These are phyloP conservation scores for Hydrocynus forskahlii DNA, from an alignment of 2,797 vertebrate genomes.

Conservation along the genomic window DNA sequence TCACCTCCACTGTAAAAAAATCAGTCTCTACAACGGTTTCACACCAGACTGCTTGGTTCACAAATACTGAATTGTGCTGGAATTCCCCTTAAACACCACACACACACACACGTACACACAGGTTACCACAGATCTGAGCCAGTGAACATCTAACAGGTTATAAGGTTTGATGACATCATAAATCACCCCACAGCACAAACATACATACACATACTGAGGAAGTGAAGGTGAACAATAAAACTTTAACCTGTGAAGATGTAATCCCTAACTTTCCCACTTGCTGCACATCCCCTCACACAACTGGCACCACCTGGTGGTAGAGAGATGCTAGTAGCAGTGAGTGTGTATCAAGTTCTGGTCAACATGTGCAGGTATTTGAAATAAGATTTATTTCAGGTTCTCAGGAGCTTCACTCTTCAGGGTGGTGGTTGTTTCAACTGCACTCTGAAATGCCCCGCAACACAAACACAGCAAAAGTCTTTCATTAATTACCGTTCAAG, in stretches of 20 bases:
- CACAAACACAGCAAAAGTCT: constrained; percentile 37
- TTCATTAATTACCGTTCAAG: constrained; percentile 13
- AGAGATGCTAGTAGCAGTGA: not conserved
- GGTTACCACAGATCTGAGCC: too few relatives aligned
- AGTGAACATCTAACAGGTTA: too few relatives aligned
- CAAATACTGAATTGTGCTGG: too few relatives aligned
- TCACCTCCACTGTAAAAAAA: too few relatives aligned
- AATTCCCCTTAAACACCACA: too few relatives aligned
- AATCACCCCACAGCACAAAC: too few relatives aligned
- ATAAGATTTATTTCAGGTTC: constrained; percentile 57
- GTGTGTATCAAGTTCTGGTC: not conserved
- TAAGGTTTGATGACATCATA: too few relatives aligned
- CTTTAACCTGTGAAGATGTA: not conserved
- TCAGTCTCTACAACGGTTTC: too few relatives aligned
- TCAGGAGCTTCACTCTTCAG: constrained; percentile 28
- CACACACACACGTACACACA: too few relatives aligned
- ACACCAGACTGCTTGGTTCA: too few relatives aligned
- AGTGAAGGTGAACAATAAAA: not conserved
- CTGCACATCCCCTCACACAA: not conserved
- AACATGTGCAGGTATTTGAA: constrained; percentile 29
- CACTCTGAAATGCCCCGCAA: not conserved
- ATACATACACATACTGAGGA: not conserved
- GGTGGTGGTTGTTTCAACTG: constrained; percentile 9
- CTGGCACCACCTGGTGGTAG: constrained; percentile 58
- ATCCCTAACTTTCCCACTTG: not conserved